Evolutionary conservation across 2,797 vertebrate genomes (phyloP), one percentile per base, ranked within the genome.

Genomic region (Leucoraja ocellata): DNA sequence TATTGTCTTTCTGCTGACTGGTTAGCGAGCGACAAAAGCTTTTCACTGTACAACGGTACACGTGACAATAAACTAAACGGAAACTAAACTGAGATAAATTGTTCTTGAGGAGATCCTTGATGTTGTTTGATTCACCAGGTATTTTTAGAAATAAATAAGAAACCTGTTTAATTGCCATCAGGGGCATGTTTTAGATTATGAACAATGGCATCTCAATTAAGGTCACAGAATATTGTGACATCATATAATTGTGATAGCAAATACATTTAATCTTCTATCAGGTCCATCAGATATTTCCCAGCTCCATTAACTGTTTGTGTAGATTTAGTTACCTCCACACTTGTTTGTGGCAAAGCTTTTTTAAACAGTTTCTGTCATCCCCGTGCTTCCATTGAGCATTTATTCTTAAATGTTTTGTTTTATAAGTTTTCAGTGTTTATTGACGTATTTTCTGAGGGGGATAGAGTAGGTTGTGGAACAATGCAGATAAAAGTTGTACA

Each of bases 331-430:
- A 14, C 28, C 54, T 63, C 9, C 25, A 16, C 28, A 63, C 18
- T 81, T 39, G 23, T 16, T 13, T 7, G 14, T 39, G 8, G 32
- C 32, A 23, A 16, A 36, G 32, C 39, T 79, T 81, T 81, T 54
- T 54, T 54, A 46, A 54, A 54, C 46, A 5, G 7, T 23, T 81
- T 54, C 39, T 81, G 79, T 23, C 79, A 81, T 21, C n/a, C 25
- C n/a, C 14, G 32, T 32, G n/a, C 1, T 32, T 63, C n/a, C 54
- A 63, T 86, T 61, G 58, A n/a, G 54, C 25, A 81, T n/a, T 63
- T 63, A 63, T 61, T 61, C 54, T 86, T n/a, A n/a, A 63, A n/a
- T 86, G 58, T n/a, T 86, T 86, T 86, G 61, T 78, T 36, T n/a
- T 78, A 36, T 2, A 78, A 11, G 32, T 32, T 78, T n/a, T 13